Conservation (phyloP, 1,140 invertebrate genomes). For the Lutraria rhynchaena region DNA sequence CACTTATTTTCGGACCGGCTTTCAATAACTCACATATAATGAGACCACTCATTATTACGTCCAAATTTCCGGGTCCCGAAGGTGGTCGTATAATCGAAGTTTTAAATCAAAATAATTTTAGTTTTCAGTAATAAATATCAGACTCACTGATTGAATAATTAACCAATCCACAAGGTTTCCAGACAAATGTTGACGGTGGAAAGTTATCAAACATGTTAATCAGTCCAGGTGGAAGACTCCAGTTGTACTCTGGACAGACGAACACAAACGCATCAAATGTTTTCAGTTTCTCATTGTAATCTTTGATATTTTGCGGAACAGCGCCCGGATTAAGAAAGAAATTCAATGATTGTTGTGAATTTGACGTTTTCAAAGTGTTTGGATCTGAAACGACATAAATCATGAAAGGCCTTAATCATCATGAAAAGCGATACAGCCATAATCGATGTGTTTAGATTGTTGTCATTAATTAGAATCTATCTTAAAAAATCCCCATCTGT, state of each 20-base stretch:
- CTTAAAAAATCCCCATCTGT: background rate
- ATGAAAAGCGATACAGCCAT: background rate
- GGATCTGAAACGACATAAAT: conserved; percentile 15
- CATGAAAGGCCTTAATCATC: background rate
- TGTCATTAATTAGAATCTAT: background rate
- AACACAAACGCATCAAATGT: conserved; percentile 16
- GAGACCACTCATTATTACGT: too few species aligned
- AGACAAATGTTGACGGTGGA: background rate
- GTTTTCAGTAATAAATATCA: too few species aligned
- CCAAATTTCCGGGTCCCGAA: too few species aligned
- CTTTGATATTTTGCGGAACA: conserved; percentile 15
- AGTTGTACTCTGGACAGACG: conserved; percentile 36
- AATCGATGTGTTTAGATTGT: background rate
- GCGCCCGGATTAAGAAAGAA: conserved; percentile 17
- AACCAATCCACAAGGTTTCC: conserved; percentile 33
- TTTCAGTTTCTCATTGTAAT: conserved; percentile 15
- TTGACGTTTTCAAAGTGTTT: background rate
- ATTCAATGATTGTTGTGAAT: conserved; percentile 24
- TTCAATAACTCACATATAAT: too few species aligned
- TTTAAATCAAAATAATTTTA: too few species aligned
- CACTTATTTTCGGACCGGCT: too few species aligned
- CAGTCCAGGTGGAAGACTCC: background rate
- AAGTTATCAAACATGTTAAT: conserved; percentile 26
- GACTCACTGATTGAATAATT: conserved; percentile 23
- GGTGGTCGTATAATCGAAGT: too few species aligned